Conservation (phyloP, 2,888 invertebrate genomes). For the Yponomeuta sedellus region DNA sequence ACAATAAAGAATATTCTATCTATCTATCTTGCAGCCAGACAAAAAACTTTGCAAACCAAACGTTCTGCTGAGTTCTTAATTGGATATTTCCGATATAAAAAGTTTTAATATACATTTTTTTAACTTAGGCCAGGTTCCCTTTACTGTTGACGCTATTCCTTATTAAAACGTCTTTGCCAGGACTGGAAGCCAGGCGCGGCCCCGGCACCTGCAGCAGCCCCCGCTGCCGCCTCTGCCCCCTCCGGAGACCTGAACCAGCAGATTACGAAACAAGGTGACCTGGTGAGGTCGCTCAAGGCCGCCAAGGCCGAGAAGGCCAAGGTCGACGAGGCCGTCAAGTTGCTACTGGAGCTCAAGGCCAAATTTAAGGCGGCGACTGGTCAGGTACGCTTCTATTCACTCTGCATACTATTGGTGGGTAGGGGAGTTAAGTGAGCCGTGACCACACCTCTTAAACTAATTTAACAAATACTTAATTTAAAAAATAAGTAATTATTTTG, state of each 20-base stretch:
- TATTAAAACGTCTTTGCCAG: slow-evolving; percentile 20
- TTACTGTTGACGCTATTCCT: background rate
- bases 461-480: too few relatives aligned
- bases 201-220: slow-evolving; percentile 18
- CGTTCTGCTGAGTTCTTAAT: too few relatives aligned
- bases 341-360: slow-evolving; percentile 81
- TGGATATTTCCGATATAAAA: too few relatives aligned
- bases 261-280: slow-evolving; percentile 78
- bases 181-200: slow-evolving; percentile 26
- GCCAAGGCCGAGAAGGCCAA: slow-evolving; percentile 71
- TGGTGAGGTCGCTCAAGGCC: slow-evolving; percentile 81
- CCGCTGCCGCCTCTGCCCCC: too few relatives aligned
- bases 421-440: too few relatives aligned
- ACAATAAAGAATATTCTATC: too few relatives aligned
- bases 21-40: too few relatives aligned
- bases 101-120: too few relatives aligned
- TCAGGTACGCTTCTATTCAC: slow-evolving; percentile 30
- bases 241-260: slow-evolving; percentile 45
- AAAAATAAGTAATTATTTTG: too few relatives aligned
- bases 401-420: too few relatives aligned
- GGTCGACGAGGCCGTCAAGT: slow-evolving; percentile 64
- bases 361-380: slow-evolving; percentile 79
- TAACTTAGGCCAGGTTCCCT: background rate
- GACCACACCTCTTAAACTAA: too few relatives aligned
- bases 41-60: too few relatives aligned